Evolutionary conservation across 2,797 vertebrate genomes (phyloP), one percentile per base, ranked within the genome.

Genomic region (Peromyscus eremicus): DNA sequence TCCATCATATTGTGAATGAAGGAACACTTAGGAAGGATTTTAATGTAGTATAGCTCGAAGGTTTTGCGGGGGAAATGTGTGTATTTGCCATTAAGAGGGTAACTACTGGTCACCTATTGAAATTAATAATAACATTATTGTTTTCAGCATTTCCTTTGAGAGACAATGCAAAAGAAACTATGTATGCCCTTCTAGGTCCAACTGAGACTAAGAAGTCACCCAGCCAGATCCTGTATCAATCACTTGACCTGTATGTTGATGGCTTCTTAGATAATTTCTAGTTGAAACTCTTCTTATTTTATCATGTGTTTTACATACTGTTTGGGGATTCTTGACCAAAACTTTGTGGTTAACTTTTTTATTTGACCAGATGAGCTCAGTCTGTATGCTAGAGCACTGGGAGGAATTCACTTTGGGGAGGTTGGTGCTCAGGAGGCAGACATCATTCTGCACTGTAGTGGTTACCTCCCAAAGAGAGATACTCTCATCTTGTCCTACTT

Each of bases 221-320:
- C 12, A 55, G 60, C 34, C 66, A 92, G 25, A 81, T 92, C 66
- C 16, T 66, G 0, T 89, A 46, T 43, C 55, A 85, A 0, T 88
- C 82, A 23, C 62, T 6, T 92, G 82, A 21, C 77, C 6, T 79
- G 10, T 23, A 13, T 90, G 23, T 80, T 86, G 60, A 80, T 93
- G 1, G 21, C 32, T 57, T 89, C 52, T 80, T 90, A 90, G 68
- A 14, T 89, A 89, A 93, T 90, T 97, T 96, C 93, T 6, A 87
- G 8, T 71, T 93, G 52, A 95, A 89, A 79, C 23, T 43, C 16
- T 89, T 49, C 46, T 49, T 27, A 79, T 89, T 94, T 27, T 96
- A 55, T 83, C 3, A 12, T 83, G 57, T 77, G 43, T 40, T 76
- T 95, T 91, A 46, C 0, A 64, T 96, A 60, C 34, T 16, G 7